phyloP scores from a whole-genome alignment of 1,140 invertebrate species.

The Trichomalopsis sarcophagae region DNA sequence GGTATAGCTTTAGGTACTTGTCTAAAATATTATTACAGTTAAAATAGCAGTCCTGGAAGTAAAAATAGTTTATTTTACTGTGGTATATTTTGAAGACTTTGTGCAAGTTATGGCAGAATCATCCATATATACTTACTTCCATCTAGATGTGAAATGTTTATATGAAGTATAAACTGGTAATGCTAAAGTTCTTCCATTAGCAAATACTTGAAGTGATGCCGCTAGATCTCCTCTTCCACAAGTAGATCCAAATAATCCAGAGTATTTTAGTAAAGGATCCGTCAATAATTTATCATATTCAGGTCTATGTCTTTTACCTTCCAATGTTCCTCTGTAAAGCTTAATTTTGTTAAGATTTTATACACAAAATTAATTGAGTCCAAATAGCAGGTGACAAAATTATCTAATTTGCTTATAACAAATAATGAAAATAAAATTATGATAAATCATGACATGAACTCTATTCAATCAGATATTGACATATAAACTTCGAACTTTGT shows the following conservation, averaged over 20 bases:
- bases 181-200: constrained; percentile 88
- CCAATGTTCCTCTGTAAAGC: constrained; percentile 89
- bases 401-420: too few species aligned
- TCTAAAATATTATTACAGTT: too few species aligned
- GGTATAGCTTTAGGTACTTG: too few species aligned
- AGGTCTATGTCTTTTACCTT: constrained; percentile 90
- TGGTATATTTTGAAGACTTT: too few species aligned
- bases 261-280: constrained; percentile 93
- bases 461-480: too few species aligned
- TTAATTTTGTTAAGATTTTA: not conserved
- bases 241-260: constrained; percentile 87
- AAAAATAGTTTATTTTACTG: too few species aligned
- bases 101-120: too few species aligned
- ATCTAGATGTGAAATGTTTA: constrained; percentile 93
- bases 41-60: too few species aligned
- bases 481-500: too few species aligned
- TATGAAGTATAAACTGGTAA: constrained; percentile 94
- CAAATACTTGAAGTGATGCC: constrained; percentile 91
- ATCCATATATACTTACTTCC: constrained; percentile 83
- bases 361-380: not conserved
- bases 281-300: constrained; percentile 91
- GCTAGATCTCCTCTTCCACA: constrained; percentile 87
- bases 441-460: too few species aligned
- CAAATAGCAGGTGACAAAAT: too few species aligned
- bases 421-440: too few species aligned